phyloP scores from a whole-genome alignment of 92 coral and sea anemone species.

The Zoanthus sansibaricus region DNA sequence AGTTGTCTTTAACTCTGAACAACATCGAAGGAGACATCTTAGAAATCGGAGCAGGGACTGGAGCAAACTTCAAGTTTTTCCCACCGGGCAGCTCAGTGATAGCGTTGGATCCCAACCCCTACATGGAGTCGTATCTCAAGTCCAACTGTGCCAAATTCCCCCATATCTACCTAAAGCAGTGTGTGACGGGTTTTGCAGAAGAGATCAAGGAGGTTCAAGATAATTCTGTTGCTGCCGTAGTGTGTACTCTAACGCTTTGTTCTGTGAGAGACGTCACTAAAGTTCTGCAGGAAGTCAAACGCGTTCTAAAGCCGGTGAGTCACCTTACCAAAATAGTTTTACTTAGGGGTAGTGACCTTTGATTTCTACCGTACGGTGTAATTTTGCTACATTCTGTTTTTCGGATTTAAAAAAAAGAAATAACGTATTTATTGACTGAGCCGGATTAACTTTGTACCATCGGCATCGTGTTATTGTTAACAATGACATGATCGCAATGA shows the following conservation, averaged over 20 bases:
- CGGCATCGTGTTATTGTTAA: no score
- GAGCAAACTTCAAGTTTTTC: slow-evolving; percentile 90
- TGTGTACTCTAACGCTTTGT: slow-evolving; percentile 88
- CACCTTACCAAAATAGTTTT: background rate
- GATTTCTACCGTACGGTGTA: no score
- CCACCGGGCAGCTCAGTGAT: slow-evolving; percentile 83
- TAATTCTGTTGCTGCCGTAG: slow-evolving; percentile 85
- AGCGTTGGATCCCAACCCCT: slow-evolving; percentile 89
- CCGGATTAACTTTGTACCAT: no score
- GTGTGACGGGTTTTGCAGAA: slow-evolving; percentile 81
- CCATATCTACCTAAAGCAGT: slow-evolving; percentile 62
- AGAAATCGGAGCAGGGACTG: slow-evolving; percentile 97
- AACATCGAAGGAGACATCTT: slow-evolving; percentile 81
- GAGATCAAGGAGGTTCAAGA: slow-evolving; percentile 82
- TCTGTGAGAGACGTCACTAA: slow-evolving; percentile 81
- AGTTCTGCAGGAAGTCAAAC: slow-evolving; percentile 79
- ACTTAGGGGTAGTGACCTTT: background rate
- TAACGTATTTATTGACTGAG: no score
- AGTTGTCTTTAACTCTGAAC: slow-evolving; percentile 59
- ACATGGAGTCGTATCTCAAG: slow-evolving; percentile 80
- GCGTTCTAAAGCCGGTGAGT: slow-evolving; percentile 96
- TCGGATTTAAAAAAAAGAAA: no score
- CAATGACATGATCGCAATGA: no score
- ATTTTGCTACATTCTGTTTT: no score
- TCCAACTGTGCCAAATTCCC: slow-evolving; percentile 72